phyloP scores from a whole-genome alignment of 2,113 vertebrate genomes.

The Recurvirostra avosetta region DNA sequence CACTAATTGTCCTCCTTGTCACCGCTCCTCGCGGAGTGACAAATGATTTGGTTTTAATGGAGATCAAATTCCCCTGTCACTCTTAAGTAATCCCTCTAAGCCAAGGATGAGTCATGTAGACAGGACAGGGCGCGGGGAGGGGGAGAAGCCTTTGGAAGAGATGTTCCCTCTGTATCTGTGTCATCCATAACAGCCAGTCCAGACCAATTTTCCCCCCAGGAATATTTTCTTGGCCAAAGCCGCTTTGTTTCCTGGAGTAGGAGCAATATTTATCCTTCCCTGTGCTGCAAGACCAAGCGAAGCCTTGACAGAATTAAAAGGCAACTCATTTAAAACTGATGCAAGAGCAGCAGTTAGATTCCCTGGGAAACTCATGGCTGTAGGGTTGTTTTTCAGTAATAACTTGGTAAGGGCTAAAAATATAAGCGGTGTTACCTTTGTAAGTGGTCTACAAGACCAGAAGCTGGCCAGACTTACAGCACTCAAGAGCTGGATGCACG shows the following conservation, averaged over 20 bases:
- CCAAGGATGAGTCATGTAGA: neutral
- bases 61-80: neutral
- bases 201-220: neutral
- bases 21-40: neutral
- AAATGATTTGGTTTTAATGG: neutral
- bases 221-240: neutral
- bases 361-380: slow-evolving; percentile 36
- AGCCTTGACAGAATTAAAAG: slow-evolving; percentile 46
- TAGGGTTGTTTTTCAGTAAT: neutral
- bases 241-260: neutral
- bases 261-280: slow-evolving; percentile 39
- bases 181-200: neutral
- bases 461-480: neutral
- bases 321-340: slow-evolving; percentile 38
- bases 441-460: neutral
- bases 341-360: slow-evolving; percentile 48
- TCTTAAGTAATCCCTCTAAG: neutral
- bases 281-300: neutral
- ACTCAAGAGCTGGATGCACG: neutral
- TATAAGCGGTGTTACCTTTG: neutral
- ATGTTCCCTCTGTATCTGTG: neutral
- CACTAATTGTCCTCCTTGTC: neutral
- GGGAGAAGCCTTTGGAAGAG: neutral
- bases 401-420: neutral
- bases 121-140: neutral